Base-by-base conservation (phyloP, 2,113 vertebrate genomes). In the Thinocorus orbignyianus region DNA sequence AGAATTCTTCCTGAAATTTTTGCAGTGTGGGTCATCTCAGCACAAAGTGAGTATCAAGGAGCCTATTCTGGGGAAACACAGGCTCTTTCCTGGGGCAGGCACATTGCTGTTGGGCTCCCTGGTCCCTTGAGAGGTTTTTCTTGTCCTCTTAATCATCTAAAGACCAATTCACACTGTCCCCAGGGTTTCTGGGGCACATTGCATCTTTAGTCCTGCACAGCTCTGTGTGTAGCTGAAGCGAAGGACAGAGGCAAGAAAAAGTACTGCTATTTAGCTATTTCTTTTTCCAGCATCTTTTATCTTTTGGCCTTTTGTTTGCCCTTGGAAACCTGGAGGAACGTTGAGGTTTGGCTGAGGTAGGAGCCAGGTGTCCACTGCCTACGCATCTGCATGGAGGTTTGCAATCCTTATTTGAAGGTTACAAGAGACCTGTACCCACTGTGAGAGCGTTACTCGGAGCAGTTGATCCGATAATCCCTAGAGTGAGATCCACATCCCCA, bases 361-460 rank as follows among this genome's bases (percentile, higher is more conserved):
- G 57, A 46, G 65, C 3, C 4, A 71, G 37, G 23, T 2, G 3
- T n/a, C 20, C 1, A 1, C 24, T 14, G 12, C 24, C 20, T 2
- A 1, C 2, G 12, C n/a, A 6, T 51, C 25, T 35, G n/a, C 44
- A 3, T 0, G 1, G 58, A 15, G 24, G 44, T 25, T 44, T n/a
- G 39, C 1, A 3, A 12, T 19, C 66, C 72, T 22, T 0, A 2
- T 14, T n/a, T 9, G n/a, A 41, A 66, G 68, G 57, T 30, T 41
- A 17, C 4, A 2, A 35, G 62, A 35, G 79, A 35, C 30, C 62
- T 9, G 31, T 26, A 22, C 22, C 31, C 9, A 17, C 31, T 7
- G 25, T 0, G 1, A 30, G 37, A 24, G 18, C 3, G 1, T 33
- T 19, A 4, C 20, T 55, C 4, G 2, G 55, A 25, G 35, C 5